These are phyloP conservation scores for Mastigias papua DNA, from an alignment of 30 jellyfish, hydroid and myxozoan genomes.

Conservation along the genomic window DNA sequence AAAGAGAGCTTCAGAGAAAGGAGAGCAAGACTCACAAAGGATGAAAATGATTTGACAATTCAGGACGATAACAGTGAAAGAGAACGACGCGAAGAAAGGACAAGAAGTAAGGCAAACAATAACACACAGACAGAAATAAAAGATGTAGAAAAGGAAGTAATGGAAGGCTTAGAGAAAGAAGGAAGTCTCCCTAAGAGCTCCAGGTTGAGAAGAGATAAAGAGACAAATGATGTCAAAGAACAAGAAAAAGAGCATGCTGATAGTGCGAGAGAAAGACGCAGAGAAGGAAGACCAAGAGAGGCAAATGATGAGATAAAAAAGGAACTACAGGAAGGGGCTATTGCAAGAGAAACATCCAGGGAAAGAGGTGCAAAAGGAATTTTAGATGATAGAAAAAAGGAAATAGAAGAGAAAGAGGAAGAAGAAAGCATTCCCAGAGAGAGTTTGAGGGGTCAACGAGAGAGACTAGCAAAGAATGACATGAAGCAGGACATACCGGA, in stretches of 20 bases:
- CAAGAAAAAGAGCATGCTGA: no score
- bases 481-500: background rate
- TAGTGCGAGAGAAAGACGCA: no score
- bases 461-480: background rate
- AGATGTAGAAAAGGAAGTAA: background rate
- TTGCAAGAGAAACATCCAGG: constrained; percentile 3
- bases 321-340: constrained; percentile 24
- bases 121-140: background rate
- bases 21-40: background rate
- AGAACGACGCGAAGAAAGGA: background rate
- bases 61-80: background rate
- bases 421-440: background rate
- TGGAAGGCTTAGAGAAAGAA: background rate
- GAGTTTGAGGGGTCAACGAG: background rate
- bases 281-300: constrained; percentile 15
- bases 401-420: background rate
- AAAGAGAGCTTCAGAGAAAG: constrained; percentile 15
- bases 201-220: no score
- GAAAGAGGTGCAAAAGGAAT: constrained; percentile 4
- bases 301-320: constrained; percentile 3
- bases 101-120: background rate
- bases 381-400: background rate
- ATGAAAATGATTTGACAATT: background rate
- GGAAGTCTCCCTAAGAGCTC: background rate
- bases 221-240: no score